Conservation (phyloP, 2,888 invertebrate species). For the Blomia tropicalis region DNA sequence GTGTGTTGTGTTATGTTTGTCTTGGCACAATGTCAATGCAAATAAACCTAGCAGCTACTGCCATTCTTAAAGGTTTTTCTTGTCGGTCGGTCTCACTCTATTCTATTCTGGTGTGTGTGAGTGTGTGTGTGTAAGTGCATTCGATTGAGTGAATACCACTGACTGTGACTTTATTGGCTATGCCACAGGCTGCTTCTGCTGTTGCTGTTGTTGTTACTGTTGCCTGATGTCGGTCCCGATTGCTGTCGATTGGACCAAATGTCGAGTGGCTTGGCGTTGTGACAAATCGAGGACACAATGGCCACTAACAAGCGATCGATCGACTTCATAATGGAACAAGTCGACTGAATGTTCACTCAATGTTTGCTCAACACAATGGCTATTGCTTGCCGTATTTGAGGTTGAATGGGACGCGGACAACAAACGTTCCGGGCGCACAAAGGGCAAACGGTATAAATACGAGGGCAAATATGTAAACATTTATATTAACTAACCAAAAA, state of each 20-base stretch:
- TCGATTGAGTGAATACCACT: no score
- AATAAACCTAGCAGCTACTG: constrained; percentile 1
- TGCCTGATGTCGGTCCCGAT: no score
- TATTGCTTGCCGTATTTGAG: no score
- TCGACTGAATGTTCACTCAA: no score
- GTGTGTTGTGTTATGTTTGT: background rate
- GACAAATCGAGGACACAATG: constrained; percentile 9
- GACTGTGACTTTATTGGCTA: no score
- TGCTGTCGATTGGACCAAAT: no score
- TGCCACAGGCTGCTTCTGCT: no score
- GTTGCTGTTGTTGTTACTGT: no score
- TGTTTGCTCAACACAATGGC: no score
- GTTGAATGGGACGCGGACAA: no score
- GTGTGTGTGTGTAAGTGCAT: no score
- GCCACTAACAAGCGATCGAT: constrained; percentile 12
- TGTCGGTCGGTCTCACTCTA: background rate
- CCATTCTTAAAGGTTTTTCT: background rate
- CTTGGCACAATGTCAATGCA: constrained; percentile 14
- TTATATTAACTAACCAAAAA: background rate
- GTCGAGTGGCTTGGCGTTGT: background rate
- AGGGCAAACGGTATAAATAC: constrained; percentile 12
- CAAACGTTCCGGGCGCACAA: constrained; percentile 7
- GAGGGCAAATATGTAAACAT: constrained; percentile 14
- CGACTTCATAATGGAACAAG: background rate
- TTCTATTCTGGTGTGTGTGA: no score